Evolutionary conservation across 30 jellyfish, hydroid and myxozoan species (phyloP).

Genomic region (Clytia hemisphaerica): DNA sequence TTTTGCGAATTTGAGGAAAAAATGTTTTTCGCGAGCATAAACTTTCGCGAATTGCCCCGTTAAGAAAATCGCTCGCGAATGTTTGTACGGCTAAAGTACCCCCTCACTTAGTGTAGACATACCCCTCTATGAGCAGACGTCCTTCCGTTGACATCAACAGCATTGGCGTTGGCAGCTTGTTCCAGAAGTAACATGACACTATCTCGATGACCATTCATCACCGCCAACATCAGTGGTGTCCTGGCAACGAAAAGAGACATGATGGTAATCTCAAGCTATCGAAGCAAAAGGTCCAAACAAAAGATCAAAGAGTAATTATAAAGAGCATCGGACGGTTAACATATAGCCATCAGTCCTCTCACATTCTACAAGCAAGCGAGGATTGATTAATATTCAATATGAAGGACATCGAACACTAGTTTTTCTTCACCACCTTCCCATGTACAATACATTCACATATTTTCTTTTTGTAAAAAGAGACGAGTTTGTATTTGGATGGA

Average conservation of each 20-base stretch:
- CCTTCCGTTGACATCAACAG: slow-evolving; percentile 62
- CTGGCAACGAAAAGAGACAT: too few species aligned
- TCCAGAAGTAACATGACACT: slow-evolving; percentile 63
- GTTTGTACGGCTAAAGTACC: too few species aligned
- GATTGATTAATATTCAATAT: neutral
- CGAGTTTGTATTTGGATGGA: neutral
- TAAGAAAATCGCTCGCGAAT: too few species aligned
- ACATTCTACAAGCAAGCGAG: too few species aligned
- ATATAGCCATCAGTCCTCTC: too few species aligned
- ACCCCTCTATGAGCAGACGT: slow-evolving; percentile 96
- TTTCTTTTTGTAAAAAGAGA: neutral
- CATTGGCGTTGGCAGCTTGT: slow-evolving; percentile 95
- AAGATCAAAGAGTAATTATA: too few species aligned
- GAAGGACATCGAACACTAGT: neutral
- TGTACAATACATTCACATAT: neutral
- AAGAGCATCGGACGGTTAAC: too few species aligned
- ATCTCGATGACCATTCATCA: slow-evolving; percentile 87
- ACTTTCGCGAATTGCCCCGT: too few species aligned
- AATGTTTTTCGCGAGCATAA: too few species aligned
- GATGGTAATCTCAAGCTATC: too few species aligned
- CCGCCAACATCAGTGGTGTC: slow-evolving; percentile 97
- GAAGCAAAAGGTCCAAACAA: too few species aligned
- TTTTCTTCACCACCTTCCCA: neutral
- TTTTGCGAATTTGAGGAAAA: too few species aligned
- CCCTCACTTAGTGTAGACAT: slow-evolving; percentile 11